Conservation (phyloP, 2,113 vertebrate genomes). For the Casuarius casuarius region DNA sequence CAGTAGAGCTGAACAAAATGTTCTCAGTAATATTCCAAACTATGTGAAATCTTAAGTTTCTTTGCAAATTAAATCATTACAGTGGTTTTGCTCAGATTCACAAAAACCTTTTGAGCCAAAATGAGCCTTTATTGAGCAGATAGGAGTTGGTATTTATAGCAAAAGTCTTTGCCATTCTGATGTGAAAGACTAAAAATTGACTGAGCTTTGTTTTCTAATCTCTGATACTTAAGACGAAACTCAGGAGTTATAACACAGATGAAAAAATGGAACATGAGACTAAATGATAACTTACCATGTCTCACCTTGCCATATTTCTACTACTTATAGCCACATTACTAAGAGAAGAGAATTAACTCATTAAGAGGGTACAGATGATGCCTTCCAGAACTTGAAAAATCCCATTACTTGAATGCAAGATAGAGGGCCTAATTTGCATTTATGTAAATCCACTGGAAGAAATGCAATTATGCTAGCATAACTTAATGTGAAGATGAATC, state of each 20-base stretch:
- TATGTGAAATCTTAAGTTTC: not conserved
- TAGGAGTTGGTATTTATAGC: not conserved
- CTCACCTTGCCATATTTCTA: not conserved
- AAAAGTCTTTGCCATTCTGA: not conserved
- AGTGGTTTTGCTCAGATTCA: not conserved
- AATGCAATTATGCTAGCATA: constrained; percentile 28
- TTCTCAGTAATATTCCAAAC: not conserved
- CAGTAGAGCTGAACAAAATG: not conserved
- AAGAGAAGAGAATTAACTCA: constrained; percentile 34
- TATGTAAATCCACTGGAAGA: constrained; percentile 51
- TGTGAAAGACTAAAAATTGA: not conserved
- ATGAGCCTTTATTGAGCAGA: not conserved
- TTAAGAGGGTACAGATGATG: not conserved
- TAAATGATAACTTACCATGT: not conserved
- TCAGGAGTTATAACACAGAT: not conserved
- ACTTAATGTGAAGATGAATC: constrained; percentile 32
- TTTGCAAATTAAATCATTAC: not conserved
- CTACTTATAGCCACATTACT: not conserved
- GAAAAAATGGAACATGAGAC: not conserved
- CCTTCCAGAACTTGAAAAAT: constrained; percentile 39
- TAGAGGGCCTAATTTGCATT: constrained; percentile 33
- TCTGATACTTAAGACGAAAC: not conserved
- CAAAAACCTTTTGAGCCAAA: not conserved
- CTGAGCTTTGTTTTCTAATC: not conserved
- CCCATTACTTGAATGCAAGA: constrained; percentile 14